These are phyloP conservation scores for Perca fluviatilis DNA, from an alignment of 2,113 vertebrate species.

Conservation along the genomic window DNA sequence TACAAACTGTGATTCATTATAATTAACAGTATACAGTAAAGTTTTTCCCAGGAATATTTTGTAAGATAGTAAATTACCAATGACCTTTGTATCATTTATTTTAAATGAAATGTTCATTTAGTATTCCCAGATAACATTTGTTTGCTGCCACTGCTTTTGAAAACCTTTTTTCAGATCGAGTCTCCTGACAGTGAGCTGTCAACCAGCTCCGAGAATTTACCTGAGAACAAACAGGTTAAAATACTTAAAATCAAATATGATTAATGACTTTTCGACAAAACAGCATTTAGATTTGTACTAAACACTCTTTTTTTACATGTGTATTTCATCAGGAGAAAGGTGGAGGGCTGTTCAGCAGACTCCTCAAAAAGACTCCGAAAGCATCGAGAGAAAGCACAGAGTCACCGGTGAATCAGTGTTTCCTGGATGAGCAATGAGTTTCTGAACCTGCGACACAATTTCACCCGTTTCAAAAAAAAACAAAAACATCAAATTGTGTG, in stretches of 20 bases:
- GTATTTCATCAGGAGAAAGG: slow-evolving; percentile 54
- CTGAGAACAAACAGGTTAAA: slow-evolving; percentile 58
- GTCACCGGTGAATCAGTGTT: slow-evolving; percentile 36
- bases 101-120: no score
- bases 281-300: not conserved
- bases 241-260: not conserved
- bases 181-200: slow-evolving; percentile 27
- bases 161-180: slow-evolving; percentile 36
- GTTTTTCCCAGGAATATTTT: not conserved
- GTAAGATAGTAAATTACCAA: not conserved
- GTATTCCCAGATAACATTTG: not conserved
- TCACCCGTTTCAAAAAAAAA: fast-evolving
- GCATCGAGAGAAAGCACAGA: slow-evolving; percentile 22
- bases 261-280: not conserved
- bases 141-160: not conserved
- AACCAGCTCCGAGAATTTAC: slow-evolving; percentile 48
- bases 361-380: slow-evolving; percentile 68
- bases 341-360: slow-evolving; percentile 51
- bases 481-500: fast-evolving
- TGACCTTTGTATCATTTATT: no score
- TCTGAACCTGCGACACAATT: not conserved
- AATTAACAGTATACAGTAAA: not conserved
- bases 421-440: not conserved
- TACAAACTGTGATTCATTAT: not conserved
- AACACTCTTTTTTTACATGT: not conserved